Evolutionary conservation across 64 coral and sea anemone species (phyloP), one percentile per base, ranked within the genome.

Genomic region (Orbicella faveolata): DNA sequence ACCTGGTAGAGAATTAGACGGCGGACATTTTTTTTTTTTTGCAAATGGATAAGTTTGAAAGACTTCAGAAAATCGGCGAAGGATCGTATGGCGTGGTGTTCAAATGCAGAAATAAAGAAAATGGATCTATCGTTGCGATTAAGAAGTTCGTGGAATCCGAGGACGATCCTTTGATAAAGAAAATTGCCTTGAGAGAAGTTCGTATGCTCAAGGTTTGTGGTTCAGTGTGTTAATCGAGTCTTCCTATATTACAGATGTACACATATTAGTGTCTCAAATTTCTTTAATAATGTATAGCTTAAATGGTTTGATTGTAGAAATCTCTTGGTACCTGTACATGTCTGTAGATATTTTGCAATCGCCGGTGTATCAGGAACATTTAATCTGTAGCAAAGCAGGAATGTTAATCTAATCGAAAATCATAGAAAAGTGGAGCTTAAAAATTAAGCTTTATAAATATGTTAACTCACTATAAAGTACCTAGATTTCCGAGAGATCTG

Each of bases 81-180:
- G 97, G 97, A 26, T 99, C 97, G 23, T 99, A 99, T 77, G 97
- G 97, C 63, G 97, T 99, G 34, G 97, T 99, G 8, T 96, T 95
- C 75, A 99, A 99, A 89, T 99, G 97, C 63, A 90, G 97, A 89
- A 88, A 99, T 87, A 93, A 90, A 59, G 97, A 99, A 75, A 88
- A 81, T n/a, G 97, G 97, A 33, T 88, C 96, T 25, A 91, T 99
- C 61, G 97, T 99, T 36, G 97, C 97, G n/a, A 99, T 99, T 79
- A 99, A 99, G 70, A 99, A 99, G 66, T 99, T 99, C 34, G 94
- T 99, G 11, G 97, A 99, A 73, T 93, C 94, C 10, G 97, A 99
- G 89, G 97, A 99, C 78, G 97, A 99, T 75, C 94, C 91, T 25
- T 53, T 94, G 74, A 99, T 96, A 80, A 96, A 75, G 77, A 99